Conservation (phyloP, 2,888 invertebrate species). For the Heliothis peltigera region DNA sequence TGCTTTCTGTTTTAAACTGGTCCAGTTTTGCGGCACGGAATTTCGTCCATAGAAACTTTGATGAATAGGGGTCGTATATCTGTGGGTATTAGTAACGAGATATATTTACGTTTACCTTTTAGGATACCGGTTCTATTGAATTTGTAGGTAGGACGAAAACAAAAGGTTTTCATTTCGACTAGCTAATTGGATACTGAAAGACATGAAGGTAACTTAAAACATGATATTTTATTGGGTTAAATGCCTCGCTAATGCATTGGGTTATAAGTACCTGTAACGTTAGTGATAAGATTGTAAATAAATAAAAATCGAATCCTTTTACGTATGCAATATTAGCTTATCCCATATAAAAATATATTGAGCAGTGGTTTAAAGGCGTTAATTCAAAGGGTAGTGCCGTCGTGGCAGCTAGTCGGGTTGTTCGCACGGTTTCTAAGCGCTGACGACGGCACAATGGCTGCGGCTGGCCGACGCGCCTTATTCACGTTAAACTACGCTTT, state of each 20-base stretch:
- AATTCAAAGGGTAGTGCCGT: constrained; percentile 7
- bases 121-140: no score
- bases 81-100: background rate
- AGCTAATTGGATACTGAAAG: no score
- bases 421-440: constrained; percentile 5
- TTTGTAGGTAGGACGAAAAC: no score
- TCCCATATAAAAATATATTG: background rate
- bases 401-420: background rate
- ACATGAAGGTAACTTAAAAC: no score
- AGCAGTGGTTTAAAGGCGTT: background rate
- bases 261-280: no score
- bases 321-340: background rate
- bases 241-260: no score
- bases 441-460: constrained; percentile 8
- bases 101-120: no score
- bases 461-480: constrained; percentile 4
- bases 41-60: background rate
- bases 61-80: background rate
- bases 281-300: no score
- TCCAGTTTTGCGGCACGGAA: constrained; percentile 2
- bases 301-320: no score
- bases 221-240: no score
- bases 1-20: constrained; percentile 2
- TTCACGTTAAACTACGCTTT: constrained; percentile 20
- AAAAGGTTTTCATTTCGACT: no score